Conservation (phyloP, 2,888 invertebrate species). For the Cryptosula pallasiana region DNA sequence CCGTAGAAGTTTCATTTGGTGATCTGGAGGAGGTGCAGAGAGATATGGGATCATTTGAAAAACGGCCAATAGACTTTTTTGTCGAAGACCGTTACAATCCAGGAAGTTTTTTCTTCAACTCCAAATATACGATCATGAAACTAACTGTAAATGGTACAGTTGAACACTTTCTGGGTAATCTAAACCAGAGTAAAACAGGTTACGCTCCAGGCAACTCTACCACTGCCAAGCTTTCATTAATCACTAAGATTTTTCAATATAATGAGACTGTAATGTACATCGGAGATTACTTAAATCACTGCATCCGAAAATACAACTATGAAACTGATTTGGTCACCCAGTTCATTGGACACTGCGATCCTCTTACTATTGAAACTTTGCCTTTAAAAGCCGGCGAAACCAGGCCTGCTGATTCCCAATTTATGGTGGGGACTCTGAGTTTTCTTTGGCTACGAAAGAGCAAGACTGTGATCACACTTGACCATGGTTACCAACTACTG, state of each 20-base stretch:
- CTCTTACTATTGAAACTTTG: neutral
- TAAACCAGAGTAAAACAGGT: neutral
- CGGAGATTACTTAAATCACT: neutral
- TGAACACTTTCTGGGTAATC: neutral
- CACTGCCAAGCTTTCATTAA: neutral
- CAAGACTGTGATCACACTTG: neutral
- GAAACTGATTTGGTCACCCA: neutral
- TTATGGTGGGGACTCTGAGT: neutral
- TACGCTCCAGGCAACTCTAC: neutral
- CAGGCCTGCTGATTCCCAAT: neutral
- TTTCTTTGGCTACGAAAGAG: neutral
- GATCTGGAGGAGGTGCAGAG: neutral
- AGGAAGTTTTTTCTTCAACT: neutral
- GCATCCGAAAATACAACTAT: neutral
- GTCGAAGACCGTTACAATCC: neutral
- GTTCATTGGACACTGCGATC: neutral
- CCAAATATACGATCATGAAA: neutral
- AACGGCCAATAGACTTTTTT: neutral
- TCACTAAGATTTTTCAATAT: neutral
- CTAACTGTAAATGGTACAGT: neutral
- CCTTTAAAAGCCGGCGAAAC: neutral
- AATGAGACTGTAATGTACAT: constrained; percentile 12
- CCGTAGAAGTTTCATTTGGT: neutral
- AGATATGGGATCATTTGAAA: neutral
- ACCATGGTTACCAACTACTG: neutral